Conservation (phyloP, 2,113 vertebrate genomes). For the Chrysochloris asiatica region DNA sequence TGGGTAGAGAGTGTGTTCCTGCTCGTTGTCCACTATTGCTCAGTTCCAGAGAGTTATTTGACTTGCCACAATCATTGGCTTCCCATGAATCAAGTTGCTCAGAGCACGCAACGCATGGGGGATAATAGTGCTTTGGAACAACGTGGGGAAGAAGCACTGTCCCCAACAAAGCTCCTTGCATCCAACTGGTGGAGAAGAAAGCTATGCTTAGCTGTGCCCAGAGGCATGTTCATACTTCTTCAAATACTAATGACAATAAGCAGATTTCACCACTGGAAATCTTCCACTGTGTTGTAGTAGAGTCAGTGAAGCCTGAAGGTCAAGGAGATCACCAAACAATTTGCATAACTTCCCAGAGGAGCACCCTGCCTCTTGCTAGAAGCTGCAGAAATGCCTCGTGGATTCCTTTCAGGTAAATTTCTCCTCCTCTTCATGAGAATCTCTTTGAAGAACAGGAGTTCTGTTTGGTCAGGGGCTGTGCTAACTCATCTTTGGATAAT, state of each 20-base stretch:
- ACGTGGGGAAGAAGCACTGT: background rate
- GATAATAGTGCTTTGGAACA: background rate
- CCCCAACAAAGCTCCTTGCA: background rate
- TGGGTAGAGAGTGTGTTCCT: background rate
- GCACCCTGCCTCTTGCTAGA: background rate
- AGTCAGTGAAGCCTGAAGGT: conserved; percentile 48
- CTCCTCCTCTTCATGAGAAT: background rate
- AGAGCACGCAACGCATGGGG: background rate
- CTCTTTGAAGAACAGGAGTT: conserved; percentile 45
- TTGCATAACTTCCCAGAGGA: background rate
- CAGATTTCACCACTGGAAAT: conserved; percentile 37
- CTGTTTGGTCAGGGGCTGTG: conserved; percentile 21
- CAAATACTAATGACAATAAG: conserved; percentile 1
- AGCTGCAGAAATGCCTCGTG: background rate
- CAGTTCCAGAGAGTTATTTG: background rate
- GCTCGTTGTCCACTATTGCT: conserved; percentile 22
- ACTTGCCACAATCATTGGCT: background rate
- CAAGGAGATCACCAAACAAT: conserved; percentile 18
- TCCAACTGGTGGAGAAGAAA: conserved; percentile 19
- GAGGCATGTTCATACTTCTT: background rate
- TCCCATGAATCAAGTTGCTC: background rate
- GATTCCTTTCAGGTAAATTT: background rate
- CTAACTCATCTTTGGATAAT: conserved; percentile 40
- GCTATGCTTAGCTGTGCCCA: conserved; percentile 14
- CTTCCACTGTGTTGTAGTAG: background rate